phyloP scores from a whole-genome alignment of 2,888 invertebrate species.

The Drosophila affinis region DNA sequence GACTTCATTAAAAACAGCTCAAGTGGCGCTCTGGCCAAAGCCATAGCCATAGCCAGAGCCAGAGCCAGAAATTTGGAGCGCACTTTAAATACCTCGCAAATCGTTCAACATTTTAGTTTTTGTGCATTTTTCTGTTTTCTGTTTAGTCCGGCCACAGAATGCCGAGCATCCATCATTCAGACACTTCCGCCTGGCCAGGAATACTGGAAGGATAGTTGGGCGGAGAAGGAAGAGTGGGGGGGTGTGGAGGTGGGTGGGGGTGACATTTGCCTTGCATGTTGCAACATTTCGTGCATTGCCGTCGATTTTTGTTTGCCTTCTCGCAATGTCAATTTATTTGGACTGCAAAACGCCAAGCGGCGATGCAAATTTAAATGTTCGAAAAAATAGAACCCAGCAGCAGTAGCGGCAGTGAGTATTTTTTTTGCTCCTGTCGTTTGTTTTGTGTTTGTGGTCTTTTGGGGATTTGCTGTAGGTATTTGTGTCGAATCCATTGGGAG shows the following conservation, averaged over 20 bases:
- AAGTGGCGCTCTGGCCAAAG: slow-evolving; percentile 10
- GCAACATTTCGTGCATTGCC: slow-evolving; percentile 28
- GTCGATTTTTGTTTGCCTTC: slow-evolving; percentile 48
- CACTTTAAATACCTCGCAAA: slow-evolving; percentile 33
- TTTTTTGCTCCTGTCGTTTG: slow-evolving; percentile 30
- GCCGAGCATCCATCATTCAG: slow-evolving; percentile 60
- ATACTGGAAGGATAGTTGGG: background rate
- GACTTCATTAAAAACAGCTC: slow-evolving; percentile 58
- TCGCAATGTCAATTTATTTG: slow-evolving; percentile 63
- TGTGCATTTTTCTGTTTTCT: background rate
- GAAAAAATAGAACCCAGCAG: slow-evolving; percentile 50
- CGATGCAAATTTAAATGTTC: slow-evolving; percentile 72
- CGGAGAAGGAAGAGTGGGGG: too few species aligned
- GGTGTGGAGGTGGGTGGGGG: background rate
- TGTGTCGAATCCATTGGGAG: slow-evolving; percentile 29
- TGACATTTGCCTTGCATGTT: slow-evolving; percentile 32
- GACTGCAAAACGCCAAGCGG: slow-evolving; percentile 48
- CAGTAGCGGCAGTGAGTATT: slow-evolving; percentile 1
- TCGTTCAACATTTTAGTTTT: slow-evolving; percentile 14
- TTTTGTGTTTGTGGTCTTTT: slow-evolving; percentile 41
- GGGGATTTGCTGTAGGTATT: slow-evolving; percentile 42
- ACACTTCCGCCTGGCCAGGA: slow-evolving; percentile 17
- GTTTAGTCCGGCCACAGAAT: too few species aligned
- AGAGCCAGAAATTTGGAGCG: slow-evolving; percentile 19
- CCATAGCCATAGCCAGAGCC: too few species aligned